Evolutionary conservation across 2,797 vertebrate genomes (phyloP).

Genomic region (Danio jaintianensis): DNA sequence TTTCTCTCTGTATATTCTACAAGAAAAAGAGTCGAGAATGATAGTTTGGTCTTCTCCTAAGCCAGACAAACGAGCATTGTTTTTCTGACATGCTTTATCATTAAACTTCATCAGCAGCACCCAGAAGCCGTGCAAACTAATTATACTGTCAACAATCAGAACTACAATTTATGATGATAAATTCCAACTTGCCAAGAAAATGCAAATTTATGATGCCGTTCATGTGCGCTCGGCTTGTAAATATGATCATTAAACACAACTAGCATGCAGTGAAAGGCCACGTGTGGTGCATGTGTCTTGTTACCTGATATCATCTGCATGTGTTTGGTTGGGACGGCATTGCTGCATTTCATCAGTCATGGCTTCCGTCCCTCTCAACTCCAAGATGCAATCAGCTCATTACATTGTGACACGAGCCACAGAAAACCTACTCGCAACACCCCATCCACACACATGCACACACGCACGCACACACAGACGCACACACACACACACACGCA

Average conservation of each 20-base stretch:
- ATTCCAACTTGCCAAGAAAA: not conserved
- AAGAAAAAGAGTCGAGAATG: not conserved
- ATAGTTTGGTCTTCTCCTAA: not conserved
- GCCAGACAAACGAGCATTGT: not conserved
- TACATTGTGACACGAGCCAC: constrained; percentile 65
- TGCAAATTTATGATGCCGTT: not conserved
- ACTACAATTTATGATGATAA: constrained; percentile 4
- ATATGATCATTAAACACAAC: not conserved
- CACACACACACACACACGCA: not conserved
- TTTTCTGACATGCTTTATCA: not conserved
- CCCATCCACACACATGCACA: constrained; percentile 51
- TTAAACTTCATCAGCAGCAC: not conserved
- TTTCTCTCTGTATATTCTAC: not conserved
- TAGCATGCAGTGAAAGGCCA: not conserved
- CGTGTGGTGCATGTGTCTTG: not conserved
- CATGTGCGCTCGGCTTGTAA: not conserved
- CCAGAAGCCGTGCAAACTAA: not conserved
- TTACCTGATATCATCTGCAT: constrained; percentile 39
- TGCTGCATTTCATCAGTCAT: constrained; percentile 52
- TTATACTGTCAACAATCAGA: not conserved
- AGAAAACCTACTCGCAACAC: constrained; percentile 67
- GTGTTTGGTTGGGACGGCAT: constrained; percentile 37
- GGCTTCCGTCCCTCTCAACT: constrained; percentile 17
- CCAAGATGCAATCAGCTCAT: constrained; percentile 37
- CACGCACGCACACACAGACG: constrained; percentile 17